Conservation (phyloP, 2,797 vertebrate species). For the Macropus fuliginosus region DNA sequence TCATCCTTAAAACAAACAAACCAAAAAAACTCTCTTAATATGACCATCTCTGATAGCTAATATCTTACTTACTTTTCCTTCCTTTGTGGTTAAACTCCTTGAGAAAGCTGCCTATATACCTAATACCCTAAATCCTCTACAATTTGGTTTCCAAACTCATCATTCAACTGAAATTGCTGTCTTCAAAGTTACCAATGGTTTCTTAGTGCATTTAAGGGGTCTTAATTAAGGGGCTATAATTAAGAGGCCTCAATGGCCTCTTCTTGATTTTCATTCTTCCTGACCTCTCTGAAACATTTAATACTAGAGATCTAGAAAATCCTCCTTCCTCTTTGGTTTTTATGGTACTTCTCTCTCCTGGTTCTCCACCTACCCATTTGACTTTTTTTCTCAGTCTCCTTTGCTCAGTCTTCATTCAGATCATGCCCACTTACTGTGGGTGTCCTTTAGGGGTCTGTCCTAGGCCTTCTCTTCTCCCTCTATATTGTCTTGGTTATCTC, state of each 20-base stretch:
- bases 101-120: not conserved
- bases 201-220: not conserved
- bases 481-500: not conserved
- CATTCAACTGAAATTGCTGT: not conserved
- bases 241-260: not conserved
- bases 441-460: not conserved
- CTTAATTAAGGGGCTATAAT: not conserved
- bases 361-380: not conserved
- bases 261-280: not conserved
- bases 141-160: not conserved
- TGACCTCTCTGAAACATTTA: not conserved
- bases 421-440: not conserved
- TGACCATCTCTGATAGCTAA: not conserved
- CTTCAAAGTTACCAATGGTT: not conserved
- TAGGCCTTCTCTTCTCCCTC: not conserved
- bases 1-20: not conserved
- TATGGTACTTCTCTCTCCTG: not conserved
- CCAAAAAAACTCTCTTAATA: not conserved
- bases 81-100: not conserved
- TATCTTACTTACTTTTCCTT: not conserved
- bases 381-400: not conserved
- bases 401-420: not conserved
- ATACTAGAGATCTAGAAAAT: not conserved
- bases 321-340: not conserved
- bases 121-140: not conserved